phyloP scores from a whole-genome alignment of 2,113 vertebrate species.

The Gopherus evgoodei region DNA sequence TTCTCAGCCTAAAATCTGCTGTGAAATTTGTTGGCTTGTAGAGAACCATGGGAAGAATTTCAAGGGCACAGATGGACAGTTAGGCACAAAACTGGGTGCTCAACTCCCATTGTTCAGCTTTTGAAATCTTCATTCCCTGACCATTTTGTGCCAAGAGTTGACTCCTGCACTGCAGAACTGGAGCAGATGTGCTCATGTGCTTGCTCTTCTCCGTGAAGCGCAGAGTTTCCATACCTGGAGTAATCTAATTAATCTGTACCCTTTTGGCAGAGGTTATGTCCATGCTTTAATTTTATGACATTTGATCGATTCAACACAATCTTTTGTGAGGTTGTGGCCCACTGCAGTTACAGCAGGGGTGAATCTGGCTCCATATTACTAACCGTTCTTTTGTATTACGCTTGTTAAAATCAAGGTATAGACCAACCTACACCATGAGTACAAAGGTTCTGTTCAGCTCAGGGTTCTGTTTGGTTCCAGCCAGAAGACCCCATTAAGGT shows the following conservation, averaged over 20 bases:
- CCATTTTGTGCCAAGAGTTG: background rate
- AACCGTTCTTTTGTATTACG: background rate
- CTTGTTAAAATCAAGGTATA: constrained; percentile 1
- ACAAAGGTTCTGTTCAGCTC: background rate
- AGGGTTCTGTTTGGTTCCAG: constrained; percentile 36
- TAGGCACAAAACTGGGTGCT: background rate
- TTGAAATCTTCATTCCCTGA: background rate
- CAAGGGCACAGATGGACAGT: background rate
- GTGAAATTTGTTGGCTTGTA: background rate
- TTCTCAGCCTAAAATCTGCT: background rate
- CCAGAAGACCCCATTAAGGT: constrained; percentile 26
- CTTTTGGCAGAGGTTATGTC: background rate
- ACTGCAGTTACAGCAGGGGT: constrained; percentile 4
- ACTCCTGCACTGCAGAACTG: constrained; percentile 21
- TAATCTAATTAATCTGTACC: background rate
- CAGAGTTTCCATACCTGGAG: background rate
- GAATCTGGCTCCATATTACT: background rate
- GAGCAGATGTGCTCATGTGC: constrained; percentile 13
- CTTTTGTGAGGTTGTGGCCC: background rate
- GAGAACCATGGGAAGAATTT: background rate
- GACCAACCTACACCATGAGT: background rate
- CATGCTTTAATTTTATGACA: background rate
- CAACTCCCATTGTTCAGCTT: background rate
- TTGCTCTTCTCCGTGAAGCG: background rate
- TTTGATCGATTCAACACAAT: constrained; percentile 8